Evolutionary conservation across 2,888 invertebrate species (phyloP), one percentile per base, ranked within the genome.

Genomic region (Geophilus truncorum): DNA sequence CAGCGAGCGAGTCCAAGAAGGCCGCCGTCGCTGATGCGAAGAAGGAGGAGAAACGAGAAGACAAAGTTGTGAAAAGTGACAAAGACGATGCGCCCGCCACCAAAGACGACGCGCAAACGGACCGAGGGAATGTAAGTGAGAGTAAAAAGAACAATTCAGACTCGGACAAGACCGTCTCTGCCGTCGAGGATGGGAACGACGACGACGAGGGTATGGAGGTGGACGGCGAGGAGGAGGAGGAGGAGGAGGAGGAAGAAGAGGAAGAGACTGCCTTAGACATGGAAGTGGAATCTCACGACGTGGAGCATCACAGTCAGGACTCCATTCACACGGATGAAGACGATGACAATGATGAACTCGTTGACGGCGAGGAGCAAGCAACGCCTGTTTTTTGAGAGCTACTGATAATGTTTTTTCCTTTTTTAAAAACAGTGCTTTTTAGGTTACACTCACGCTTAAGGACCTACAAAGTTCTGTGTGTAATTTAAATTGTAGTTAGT

Each of bases 201-300:
- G 57, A 57, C 34, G 18, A 23, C 5, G 79, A 10, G n/a, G n/a
- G n/a, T n/a, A n/a, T n/a, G n/a, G n/a, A n/a, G n/a, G n/a, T n/a
- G n/a, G n/a, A n/a, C n/a, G n/a, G n/a, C n/a, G n/a, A n/a, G n/a
- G n/a, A 9, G 70, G 57, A 57, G 23, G 18, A 23, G 21, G 79
- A 10, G 12, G 23, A 30, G 9, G 40, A 25, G 12, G 80, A 80
- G 6, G 80, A 57, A 7, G 70, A 70, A 15, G 51, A 45, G 25
- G 80, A 80, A 18, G 80, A 80, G 25, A 80, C 80, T 28, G 80
- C 80, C 25, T 34, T 80, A 70, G 80, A 80, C 80, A 80, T 80
- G 80, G 80, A 80, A 34, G 80, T 80, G 45, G 80, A 80, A 80
- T 80, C 80, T 80, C 80, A 80, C 25, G 80, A 80, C 32, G 70